phyloP scores from a whole-genome alignment of 37 sponge, comb jelly and placozoan species.

The Theonella swinhoei region DNA sequence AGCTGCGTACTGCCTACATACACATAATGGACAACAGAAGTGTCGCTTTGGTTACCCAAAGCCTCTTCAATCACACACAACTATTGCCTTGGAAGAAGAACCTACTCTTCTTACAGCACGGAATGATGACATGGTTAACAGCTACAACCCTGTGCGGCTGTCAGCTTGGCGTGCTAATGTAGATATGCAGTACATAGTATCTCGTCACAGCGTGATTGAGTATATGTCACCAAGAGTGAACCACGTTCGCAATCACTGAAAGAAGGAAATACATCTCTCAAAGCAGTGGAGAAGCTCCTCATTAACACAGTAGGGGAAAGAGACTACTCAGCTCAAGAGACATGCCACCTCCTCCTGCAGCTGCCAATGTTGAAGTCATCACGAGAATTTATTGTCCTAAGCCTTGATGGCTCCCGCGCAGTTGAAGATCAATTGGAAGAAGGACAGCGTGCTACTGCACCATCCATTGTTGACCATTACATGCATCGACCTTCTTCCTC shows the following conservation, averaged over 20 bases:
- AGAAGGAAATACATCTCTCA: neutral
- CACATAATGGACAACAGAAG: neutral
- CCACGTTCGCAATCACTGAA: too few species aligned
- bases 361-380: constrained; percentile 21
- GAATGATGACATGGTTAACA: too few species aligned
- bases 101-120: constrained; percentile 4
- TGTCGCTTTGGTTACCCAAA: too few species aligned
- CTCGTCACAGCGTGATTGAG: too few species aligned
- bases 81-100: constrained; percentile 9
- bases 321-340: constrained; percentile 58
- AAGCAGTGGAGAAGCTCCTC: constrained; percentile 2
- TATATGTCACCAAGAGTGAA: too few species aligned
- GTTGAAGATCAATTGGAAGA: too few species aligned
- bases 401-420: too few species aligned
- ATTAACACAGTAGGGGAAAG: constrained; percentile 19
- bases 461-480: too few species aligned
- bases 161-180: too few species aligned
- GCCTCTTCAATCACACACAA: constrained; percentile 4
- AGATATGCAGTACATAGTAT: constrained; percentile 19
- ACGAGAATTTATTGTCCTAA: too few species aligned
- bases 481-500: too few species aligned
- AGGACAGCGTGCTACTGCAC: too few species aligned
- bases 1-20: constrained; percentile 31
- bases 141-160: constrained; percentile 33
- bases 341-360: constrained; percentile 21